Evolutionary conservation across 2,888 invertebrate species (phyloP).

Genomic region (Strigamia maritima): DNA sequence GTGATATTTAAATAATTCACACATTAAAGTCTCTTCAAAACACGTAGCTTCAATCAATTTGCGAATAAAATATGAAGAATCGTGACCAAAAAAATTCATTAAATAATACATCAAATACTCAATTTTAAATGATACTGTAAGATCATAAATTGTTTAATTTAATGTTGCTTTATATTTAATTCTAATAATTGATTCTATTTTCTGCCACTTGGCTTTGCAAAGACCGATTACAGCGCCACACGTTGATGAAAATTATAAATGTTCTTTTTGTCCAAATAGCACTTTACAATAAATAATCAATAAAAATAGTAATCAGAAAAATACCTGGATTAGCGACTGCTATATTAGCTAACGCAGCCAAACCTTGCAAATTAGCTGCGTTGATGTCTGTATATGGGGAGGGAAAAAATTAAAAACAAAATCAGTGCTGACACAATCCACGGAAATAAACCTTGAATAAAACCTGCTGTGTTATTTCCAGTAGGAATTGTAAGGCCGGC

Average conservation of each 20-base stretch:
- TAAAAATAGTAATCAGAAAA: too few species aligned
- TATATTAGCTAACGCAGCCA: slow-evolving; percentile 64
- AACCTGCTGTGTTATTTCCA: slow-evolving; percentile 40
- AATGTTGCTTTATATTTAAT: too few species aligned
- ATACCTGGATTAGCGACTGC: slow-evolving; percentile 53
- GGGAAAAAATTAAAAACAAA: slow-evolving; percentile 15
- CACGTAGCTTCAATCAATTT: slow-evolving; percentile 22
- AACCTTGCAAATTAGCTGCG: slow-evolving; percentile 59
- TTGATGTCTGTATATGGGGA: slow-evolving; percentile 47
- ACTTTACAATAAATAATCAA: too few species aligned
- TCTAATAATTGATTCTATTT: too few species aligned
- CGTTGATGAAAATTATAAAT: too few species aligned
- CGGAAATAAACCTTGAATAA: neutral
- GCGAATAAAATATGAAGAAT: too few species aligned
- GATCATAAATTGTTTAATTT: too few species aligned
- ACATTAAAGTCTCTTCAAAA: slow-evolving; percentile 14
- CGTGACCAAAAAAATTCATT: neutral
- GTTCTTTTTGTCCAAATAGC: too few species aligned
- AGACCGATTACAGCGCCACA: too few species aligned
- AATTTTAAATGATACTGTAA: too few species aligned
- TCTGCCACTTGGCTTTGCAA: too few species aligned
- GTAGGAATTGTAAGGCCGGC: slow-evolving; percentile 47
- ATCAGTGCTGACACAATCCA: neutral
- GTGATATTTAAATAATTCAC: slow-evolving; percentile 30
- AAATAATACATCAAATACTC: neutral